Conservation (phyloP, 2,113 vertebrate species). For the Calidris pugnax region DNA sequence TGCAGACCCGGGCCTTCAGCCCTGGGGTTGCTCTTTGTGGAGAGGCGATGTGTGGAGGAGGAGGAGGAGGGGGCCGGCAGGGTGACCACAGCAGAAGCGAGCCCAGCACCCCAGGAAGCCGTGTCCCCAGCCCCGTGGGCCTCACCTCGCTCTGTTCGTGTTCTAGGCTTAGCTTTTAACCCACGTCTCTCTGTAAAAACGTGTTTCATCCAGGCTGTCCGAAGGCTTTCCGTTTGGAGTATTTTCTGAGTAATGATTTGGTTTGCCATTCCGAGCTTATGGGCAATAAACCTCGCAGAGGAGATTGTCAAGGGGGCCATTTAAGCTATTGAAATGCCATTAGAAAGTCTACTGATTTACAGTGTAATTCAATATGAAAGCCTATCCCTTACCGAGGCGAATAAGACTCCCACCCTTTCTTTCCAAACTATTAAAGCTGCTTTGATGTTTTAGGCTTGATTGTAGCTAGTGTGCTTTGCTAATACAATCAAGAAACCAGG, state of each 20-base stretch:
- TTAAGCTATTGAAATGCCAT: constrained; percentile 46
- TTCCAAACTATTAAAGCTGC: constrained; percentile 15
- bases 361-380: constrained; percentile 44
- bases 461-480: constrained; percentile 32
- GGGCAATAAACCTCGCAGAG: constrained; percentile 38
- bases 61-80: not conserved
- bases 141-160: not conserved
- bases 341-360: constrained; percentile 46
- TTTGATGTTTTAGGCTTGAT: constrained; percentile 28
- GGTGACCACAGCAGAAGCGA: not conserved
- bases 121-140: not conserved
- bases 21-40: not conserved
- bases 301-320: not conserved
- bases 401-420: constrained; percentile 29
- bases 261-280: constrained; percentile 33
- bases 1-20: not conserved
- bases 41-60: not conserved
- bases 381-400: constrained; percentile 30
- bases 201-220: not conserved
- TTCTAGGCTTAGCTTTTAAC: not conserved
- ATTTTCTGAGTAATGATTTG: constrained; percentile 32
- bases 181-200: not conserved
- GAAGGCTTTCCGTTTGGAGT: not conserved
- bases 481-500: not conserved
- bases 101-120: not conserved